A percentile compares a stretch with the other conserved stretches of the same genome.
Evolutionary conservation across 2,888 invertebrate species (phyloP).

Genomic region (Sclerodermus sp.): DNA sequence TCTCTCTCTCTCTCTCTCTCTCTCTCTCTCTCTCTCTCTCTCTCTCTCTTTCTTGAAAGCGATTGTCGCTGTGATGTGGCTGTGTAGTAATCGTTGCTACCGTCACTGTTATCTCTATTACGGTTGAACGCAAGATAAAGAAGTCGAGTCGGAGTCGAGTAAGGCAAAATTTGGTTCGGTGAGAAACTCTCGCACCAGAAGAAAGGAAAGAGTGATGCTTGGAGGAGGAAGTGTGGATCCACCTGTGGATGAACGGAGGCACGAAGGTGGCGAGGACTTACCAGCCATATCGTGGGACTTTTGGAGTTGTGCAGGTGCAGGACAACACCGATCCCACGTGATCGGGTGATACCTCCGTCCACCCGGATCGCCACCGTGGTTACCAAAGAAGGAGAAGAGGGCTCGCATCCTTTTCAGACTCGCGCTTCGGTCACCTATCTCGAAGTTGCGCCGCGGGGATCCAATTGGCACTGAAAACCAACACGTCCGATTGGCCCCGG

Average conservation of each 20-base stretch:
- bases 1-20: no score
- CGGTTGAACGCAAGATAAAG: no score
- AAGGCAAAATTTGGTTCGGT: no score
- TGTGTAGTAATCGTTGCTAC: no score
- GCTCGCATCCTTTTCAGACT: conserved; percentile 43
- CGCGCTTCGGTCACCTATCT: conserved; percentile 48
- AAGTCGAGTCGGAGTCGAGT: no score
- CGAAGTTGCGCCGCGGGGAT: conserved; percentile 36
- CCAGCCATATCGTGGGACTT: conserved; percentile 43
- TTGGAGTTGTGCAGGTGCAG: conserved; percentile 42
- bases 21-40: no score
- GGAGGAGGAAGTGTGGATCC: no score
- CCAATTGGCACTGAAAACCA: conserved; percentile 48
- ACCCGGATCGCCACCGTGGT: conserved; percentile 41
- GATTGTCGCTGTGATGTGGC: no score
- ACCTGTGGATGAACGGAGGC: conserved; percentile 27
- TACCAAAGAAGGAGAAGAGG: conserved; percentile 35
- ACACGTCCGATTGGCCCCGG: conserved; percentile 43
- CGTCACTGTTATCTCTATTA: no score
- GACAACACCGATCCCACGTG: conserved; percentile 37
- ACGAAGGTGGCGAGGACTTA: conserved; percentile 43
- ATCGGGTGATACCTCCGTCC: conserved; percentile 37
- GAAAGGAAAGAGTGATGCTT: no score
- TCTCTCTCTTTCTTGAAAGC: no score
- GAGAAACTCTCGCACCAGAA: no score